phyloP scores from a whole-genome alignment of 1,140 invertebrate species.

The Theocolax elegans region DNA sequence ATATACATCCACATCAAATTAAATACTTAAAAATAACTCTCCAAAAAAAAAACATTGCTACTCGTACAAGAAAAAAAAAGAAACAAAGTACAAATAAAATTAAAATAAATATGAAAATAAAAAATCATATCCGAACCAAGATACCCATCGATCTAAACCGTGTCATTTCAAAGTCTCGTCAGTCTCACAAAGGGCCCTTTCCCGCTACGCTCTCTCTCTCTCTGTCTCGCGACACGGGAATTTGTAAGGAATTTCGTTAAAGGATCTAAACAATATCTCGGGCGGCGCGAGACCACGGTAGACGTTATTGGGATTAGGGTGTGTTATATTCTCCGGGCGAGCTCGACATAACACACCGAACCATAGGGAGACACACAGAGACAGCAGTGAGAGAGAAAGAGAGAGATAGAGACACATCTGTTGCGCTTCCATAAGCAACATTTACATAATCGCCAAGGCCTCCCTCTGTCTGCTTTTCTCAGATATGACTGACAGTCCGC shows the following conservation, averaged over 20 bases:
- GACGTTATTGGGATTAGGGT: slow-evolving; percentile 56
- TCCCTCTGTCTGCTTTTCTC: neutral
- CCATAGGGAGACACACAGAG: too few species aligned
- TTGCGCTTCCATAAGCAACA: slow-evolving; percentile 65
- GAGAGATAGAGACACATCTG: slow-evolving; percentile 57
- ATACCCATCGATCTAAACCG: slow-evolving; percentile 32
- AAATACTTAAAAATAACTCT: too few species aligned
- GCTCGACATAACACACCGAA: neutral
- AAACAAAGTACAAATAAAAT: too few species aligned
- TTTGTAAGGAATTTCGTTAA: slow-evolving; percentile 60
- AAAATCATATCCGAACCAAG: too few species aligned
- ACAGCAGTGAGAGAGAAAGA: slow-evolving; percentile 15
- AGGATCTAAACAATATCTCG: slow-evolving; percentile 61
- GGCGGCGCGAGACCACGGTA: slow-evolving; percentile 41
- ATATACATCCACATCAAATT: too few species aligned
- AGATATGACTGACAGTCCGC: slow-evolving; percentile 31
- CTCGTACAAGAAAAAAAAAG: too few species aligned
- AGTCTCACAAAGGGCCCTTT: slow-evolving; percentile 8
- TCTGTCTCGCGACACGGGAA: slow-evolving; percentile 42
- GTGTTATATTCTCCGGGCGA: slow-evolving; percentile 30
- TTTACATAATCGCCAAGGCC: slow-evolving; percentile 63
- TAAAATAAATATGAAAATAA: too few species aligned
- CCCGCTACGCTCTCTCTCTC: neutral
- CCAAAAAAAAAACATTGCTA: too few species aligned
- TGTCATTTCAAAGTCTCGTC: slow-evolving; percentile 24